phyloP scores from a whole-genome alignment of 2,888 invertebrate species.

The Chrysina gloriosa region DNA sequence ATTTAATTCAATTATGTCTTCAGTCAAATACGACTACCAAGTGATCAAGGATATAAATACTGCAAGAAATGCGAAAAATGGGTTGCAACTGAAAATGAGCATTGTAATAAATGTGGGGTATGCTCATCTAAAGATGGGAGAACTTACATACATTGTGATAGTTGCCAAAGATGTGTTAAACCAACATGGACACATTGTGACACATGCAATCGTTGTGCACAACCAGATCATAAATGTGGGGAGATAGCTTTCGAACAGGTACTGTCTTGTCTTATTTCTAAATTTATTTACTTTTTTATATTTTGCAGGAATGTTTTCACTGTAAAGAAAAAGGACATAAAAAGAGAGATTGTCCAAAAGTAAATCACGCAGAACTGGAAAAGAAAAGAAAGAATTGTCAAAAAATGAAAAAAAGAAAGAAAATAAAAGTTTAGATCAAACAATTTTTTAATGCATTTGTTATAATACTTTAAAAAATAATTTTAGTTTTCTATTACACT shows the following conservation, averaged over 20 bases:
- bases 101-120: conserved; percentile 78
- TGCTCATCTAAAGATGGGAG: conserved; percentile 83
- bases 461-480: background rate
- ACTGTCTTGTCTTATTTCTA: too few species aligned
- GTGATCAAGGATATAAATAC: conserved; percentile 75
- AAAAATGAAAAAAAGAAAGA: conserved; percentile 41
- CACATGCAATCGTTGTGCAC: conserved; percentile 76
- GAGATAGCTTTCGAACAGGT: conserved; percentile 58
- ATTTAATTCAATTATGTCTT: conserved; percentile 29
- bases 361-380: conserved; percentile 56
- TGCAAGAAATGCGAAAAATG: conserved; percentile 80
- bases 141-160: conserved; percentile 75
- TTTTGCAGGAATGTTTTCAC: conserved; percentile 68
- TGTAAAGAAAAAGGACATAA: conserved; percentile 71
- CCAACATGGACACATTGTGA: conserved; percentile 84
- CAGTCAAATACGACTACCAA: conserved; percentile 66
- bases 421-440: conserved; percentile 39
- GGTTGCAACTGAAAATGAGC: conserved; percentile 75
- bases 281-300: too few species aligned
- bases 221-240: conserved; percentile 68
- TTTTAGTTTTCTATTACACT: background rate
- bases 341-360: conserved; percentile 67
- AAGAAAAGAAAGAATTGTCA: conserved; percentile 59
- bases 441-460: background rate
- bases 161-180: conserved; percentile 83